Evolutionary conservation across 1,140 invertebrate genomes (phyloP).

Genomic region (Leptinotarsa texana): DNA sequence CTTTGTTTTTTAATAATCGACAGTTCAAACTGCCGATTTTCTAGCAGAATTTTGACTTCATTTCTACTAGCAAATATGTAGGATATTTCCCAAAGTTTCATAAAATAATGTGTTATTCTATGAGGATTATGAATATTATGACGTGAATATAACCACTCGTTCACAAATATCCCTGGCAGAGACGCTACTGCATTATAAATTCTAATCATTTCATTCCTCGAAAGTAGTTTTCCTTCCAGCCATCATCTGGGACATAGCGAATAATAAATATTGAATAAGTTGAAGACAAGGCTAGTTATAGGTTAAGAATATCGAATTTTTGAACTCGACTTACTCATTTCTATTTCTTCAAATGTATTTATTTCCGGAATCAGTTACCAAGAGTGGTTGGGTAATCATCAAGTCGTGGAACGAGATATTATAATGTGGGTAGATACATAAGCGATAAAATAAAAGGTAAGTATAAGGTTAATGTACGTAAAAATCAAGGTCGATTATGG

Average conservation of each 20-base stretch:
- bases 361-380: background rate
- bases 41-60: too few relatives aligned
- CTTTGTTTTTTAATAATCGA: too few relatives aligned
- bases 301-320: background rate
- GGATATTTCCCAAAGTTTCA: too few relatives aligned
- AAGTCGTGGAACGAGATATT: background rate
- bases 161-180: too few relatives aligned
- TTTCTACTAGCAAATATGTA: too few relatives aligned
- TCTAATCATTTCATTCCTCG: background rate
- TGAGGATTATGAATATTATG: too few relatives aligned
- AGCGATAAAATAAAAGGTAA: too few relatives aligned
- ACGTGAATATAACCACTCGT: too few relatives aligned
- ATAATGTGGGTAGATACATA: background rate
- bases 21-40: too few relatives aligned
- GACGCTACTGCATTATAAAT: background rate
- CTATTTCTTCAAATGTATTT: background rate
- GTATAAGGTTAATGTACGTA: background rate
- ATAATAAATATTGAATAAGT: background rate
- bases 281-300: constrained; percentile 1
- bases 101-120: too few relatives aligned
- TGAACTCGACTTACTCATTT: background rate
- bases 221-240: constrained; percentile 8
- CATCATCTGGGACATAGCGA: background rate
- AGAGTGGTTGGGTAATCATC: background rate
- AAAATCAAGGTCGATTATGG: background rate